Percentiles rank a stretch among this genome's conserved stretches.
These are phyloP conservation scores for Pachydiplax longipennis DNA, from an alignment of 2,888 invertebrate genomes.

Conservation along the genomic window DNA sequence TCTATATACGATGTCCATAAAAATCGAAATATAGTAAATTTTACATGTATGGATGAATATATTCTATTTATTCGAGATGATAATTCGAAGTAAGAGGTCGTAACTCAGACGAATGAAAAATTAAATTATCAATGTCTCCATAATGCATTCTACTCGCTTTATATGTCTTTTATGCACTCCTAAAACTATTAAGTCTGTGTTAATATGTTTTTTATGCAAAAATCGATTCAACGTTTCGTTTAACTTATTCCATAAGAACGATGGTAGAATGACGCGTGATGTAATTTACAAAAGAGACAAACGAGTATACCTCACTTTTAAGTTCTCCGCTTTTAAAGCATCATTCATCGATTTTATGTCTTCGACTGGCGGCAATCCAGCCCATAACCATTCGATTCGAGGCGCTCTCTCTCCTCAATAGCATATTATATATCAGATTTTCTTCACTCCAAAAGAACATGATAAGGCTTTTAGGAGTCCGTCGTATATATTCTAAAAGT, in stretches of 20 bases:
- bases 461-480: constrained; percentile 31
- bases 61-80: too few species aligned
- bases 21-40: too few species aligned
- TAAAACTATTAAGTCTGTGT: too few species aligned
- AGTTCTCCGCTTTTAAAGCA: not conserved
- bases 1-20: too few species aligned
- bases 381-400: not conserved
- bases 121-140: too few species aligned
- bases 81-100: too few species aligned
- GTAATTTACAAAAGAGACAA: not conserved
- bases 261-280: not conserved
- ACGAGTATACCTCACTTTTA: not conserved
- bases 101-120: too few species aligned
- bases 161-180: too few species aligned
- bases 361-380: not conserved
- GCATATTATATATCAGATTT: constrained; percentile 10
- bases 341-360: constrained; percentile 21
- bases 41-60: too few species aligned
- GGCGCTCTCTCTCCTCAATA: not conserved
- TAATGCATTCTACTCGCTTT: too few species aligned
- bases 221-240: not conserved
- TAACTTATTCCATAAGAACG: not conserved
- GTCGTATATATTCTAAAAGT: not conserved
- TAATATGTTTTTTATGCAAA: not conserved
- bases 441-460: constrained; percentile 11